Conservation (phyloP, 1,140 invertebrate species). For the Drosophila ananassae region DNA sequence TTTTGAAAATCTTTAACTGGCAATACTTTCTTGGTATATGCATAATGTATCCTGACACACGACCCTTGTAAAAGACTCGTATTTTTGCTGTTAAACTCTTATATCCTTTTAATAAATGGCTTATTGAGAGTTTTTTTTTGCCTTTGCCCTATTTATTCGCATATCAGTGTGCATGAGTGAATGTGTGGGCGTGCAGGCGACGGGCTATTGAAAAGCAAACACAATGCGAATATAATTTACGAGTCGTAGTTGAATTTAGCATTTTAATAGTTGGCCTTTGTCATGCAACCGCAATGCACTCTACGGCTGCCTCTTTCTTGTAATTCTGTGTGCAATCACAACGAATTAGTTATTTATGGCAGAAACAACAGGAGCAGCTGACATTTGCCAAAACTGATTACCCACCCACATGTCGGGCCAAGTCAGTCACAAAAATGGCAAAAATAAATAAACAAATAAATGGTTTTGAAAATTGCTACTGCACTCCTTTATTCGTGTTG, state of each 20-base stretch:
- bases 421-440: slow-evolving; percentile 3
- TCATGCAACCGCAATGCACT: slow-evolving; percentile 53
- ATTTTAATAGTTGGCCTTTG: slow-evolving; percentile 65
- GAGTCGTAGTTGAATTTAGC: slow-evolving; percentile 20
- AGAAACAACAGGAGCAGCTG: not conserved
- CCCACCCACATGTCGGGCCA: slow-evolving; percentile 11
- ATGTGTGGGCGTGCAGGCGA: not conserved
- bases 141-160: not conserved
- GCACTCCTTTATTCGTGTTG: slow-evolving; percentile 2
- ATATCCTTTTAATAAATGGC: not conserved
- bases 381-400: slow-evolving; percentile 33
- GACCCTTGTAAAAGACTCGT: not conserved
- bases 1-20: no score
- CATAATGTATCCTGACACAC: no score
- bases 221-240: slow-evolving; percentile 73
- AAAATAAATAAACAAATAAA: slow-evolving; percentile 31
- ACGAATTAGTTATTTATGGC: slow-evolving; percentile 54
- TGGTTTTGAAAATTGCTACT: not conserved
- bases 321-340: slow-evolving; percentile 34
- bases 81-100: not conserved
- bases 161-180: not conserved
- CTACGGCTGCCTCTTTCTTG: slow-evolving; percentile 34
- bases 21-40: no score
- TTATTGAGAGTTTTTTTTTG: not conserved
- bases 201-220: slow-evolving; percentile 42